These are phyloP conservation scores for Anoplolepis gracilipes DNA, from an alignment of 1,140 invertebrate species.

Conservation along the genomic window DNA sequence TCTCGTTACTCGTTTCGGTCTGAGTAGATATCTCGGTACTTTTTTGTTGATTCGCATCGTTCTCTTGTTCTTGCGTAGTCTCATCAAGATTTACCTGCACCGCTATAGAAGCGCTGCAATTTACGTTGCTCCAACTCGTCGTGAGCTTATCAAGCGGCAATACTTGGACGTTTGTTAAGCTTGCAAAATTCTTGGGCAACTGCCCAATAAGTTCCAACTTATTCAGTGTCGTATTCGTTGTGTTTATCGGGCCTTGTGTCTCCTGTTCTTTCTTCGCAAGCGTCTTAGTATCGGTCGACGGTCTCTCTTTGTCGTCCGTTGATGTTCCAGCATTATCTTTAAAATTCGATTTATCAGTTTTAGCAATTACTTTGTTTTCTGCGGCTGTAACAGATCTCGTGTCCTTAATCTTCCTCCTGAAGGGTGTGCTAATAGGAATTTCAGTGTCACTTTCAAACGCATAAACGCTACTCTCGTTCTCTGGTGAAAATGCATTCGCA, in stretches of 20 bases:
- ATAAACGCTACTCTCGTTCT: constrained; percentile 91
- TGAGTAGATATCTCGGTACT: constrained; percentile 86
- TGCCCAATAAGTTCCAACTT: no score
- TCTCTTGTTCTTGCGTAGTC: constrained; percentile 67
- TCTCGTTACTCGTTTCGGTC: constrained; percentile 85
- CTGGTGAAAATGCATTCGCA: constrained; percentile 89
- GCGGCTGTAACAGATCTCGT: constrained; percentile 1
- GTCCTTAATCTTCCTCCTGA: constrained; percentile 84
- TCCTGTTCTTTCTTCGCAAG: constrained; percentile 26
- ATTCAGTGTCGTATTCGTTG: constrained; percentile 56
- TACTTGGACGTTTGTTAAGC: constrained; percentile 81
- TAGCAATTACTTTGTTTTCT: constrained; percentile 27
- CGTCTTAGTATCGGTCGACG: background rate
- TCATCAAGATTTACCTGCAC: constrained; percentile 87
- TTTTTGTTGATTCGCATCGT: constrained; percentile 72
- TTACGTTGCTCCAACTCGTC: constrained; percentile 83
- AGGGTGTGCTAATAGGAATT: constrained; percentile 86
- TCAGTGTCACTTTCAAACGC: constrained; percentile 89
- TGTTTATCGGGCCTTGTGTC: constrained; percentile 7
- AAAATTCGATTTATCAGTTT: background rate
- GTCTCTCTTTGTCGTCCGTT: constrained; percentile 1
- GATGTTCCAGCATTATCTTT: constrained; percentile 23
- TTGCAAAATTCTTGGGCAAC: constrained; percentile 82
- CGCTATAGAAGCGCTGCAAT: constrained; percentile 86
- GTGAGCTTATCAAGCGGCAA: constrained; percentile 83